Base-by-base conservation (phyloP, 2,797 vertebrate genomes). In the Rhinoraja longicauda region DNA sequence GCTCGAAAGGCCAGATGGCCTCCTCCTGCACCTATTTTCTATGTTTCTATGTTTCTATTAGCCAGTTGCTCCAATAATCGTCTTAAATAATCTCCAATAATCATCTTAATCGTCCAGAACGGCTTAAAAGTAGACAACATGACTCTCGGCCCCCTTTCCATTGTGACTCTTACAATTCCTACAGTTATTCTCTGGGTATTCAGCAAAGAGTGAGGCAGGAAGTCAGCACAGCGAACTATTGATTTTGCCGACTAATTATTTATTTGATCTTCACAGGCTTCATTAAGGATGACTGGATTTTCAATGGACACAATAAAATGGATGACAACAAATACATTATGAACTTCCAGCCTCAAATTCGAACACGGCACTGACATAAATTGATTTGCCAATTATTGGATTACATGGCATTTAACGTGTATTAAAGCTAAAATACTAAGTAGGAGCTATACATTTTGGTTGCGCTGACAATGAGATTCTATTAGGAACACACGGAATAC, bases 171-270 rank as follows among this genome's bases (percentile, higher is more conserved):
- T 64, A 17, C n/a, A 64, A 19, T 88, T 62, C 59, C 84, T 32
- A 12, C 62, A 17, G 17, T 64, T 88, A 62, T 32, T 64, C n/a
- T 62, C 29, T 88, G 15, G 19, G 17, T 17, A 88, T 32, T 64
- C 64, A 36, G 67, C 62, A 67, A 88, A 19, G 59, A 36, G 88
- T 36, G 7, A 88, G 59, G 21, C 59, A 67, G 59, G 59, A 67
- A 32, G 4, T 19, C 26, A 32, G 59, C 5, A 5, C 82, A 32
- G 82, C 5, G 8, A 32, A 13, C 15, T 86, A 86, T 86, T 86
- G 82, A 86, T 86, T 86, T n/a, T 21, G 29, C 32, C 32, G 29
- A 59, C 32, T 86, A 86, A 86, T 86, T 86, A 64, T n/a, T 82
- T 64, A 1, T 36, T 88, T 32, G n/a, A 88, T 64, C 88, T 59